phyloP scores from a whole-genome alignment of 2,888 invertebrate species.

The Melinaea menophilus region DNA sequence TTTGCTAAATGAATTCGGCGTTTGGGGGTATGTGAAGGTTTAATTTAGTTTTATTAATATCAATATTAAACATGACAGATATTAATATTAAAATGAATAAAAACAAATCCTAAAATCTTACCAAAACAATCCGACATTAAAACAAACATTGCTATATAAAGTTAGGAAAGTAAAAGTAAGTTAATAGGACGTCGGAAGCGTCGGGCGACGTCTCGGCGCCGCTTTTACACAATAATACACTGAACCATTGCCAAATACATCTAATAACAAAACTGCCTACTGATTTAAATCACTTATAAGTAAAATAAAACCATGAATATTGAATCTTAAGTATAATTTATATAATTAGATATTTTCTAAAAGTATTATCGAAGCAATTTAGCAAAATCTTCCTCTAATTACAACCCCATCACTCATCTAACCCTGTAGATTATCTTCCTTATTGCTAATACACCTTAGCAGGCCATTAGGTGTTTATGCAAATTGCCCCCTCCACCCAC shows the following conservation, averaged over 20 bases:
- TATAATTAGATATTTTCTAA: neutral
- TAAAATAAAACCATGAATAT: neutral
- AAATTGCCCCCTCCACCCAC: conserved; percentile 41
- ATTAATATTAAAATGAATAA: too few relatives aligned
- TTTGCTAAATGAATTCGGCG: too few relatives aligned
- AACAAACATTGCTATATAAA: neutral
- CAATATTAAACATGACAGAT: too few relatives aligned
- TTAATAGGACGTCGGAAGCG: conserved; percentile 34
- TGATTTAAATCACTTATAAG: neutral
- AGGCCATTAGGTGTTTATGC: conserved; percentile 56
- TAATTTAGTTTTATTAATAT: too few relatives aligned
- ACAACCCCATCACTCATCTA: conserved; percentile 34
- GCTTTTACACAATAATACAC: conserved; percentile 13
- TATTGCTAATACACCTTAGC: conserved; percentile 35
- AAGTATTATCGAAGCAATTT: conserved; percentile 10
- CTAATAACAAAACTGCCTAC: too few relatives aligned
- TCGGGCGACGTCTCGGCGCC: conserved; percentile 51
- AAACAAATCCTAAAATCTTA: too few relatives aligned
- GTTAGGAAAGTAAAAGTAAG: conserved; percentile 9
- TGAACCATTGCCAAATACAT: conserved; percentile 19
- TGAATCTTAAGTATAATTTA: neutral
- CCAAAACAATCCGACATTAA: neutral
- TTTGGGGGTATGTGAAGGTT: too few relatives aligned
- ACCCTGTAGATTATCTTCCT: conserved; percentile 44
- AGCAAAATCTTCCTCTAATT: conserved; percentile 26